Evolutionary conservation across 2,797 vertebrate genomes (phyloP).

Genomic region (Glyptemys insculpta): DNA sequence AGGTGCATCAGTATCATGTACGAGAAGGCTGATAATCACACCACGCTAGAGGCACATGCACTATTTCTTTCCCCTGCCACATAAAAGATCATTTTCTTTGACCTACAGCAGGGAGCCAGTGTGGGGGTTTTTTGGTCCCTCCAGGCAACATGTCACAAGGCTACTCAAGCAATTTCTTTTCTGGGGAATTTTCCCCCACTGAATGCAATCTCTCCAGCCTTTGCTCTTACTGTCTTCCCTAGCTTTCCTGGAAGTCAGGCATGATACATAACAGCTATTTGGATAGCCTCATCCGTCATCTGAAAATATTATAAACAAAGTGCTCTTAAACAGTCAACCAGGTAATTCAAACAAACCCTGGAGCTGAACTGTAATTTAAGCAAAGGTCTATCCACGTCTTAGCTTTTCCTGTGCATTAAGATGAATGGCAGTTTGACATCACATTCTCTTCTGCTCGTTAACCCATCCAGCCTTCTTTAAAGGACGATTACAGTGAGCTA

Average conservation of each 20-base stretch:
- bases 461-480: not conserved
- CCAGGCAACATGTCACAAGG: rapidly evolving
- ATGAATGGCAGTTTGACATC: not conserved
- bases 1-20: rapidly evolving
- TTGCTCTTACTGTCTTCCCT: not conserved
- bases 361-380: not conserved
- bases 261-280: conserved; percentile 1
- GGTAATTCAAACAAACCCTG: not conserved
- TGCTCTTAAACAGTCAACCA: not conserved
- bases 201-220: not conserved
- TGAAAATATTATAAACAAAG: not conserved
- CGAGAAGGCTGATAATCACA: not conserved
- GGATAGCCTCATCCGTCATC: not conserved
- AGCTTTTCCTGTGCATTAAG: no score
- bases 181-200: not conserved
- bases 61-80: not conserved
- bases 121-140: not conserved
- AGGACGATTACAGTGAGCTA: rapidly evolving
- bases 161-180: conserved; percentile 33
- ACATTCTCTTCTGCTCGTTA: not conserved
- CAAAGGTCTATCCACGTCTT: not conserved
- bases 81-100: not conserved
- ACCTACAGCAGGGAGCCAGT: rapidly evolving
- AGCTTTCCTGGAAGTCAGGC: not conserved
- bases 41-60: rapidly evolving